These are phyloP conservation scores for Melanotaenia boesemani DNA, from an alignment of 2,797 vertebrate genomes.

Conservation along the genomic window DNA sequence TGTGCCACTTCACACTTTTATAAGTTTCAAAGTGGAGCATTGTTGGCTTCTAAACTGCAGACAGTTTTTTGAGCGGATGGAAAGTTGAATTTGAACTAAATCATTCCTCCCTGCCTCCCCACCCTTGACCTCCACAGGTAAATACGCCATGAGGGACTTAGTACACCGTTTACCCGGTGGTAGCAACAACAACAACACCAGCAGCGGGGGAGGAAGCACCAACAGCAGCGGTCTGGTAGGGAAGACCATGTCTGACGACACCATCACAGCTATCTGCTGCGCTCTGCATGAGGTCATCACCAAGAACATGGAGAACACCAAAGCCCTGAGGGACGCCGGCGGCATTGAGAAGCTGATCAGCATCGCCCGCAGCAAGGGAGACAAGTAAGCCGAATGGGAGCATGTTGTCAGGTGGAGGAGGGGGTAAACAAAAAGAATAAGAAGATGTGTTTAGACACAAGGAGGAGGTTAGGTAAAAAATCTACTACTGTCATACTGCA, in stretches of 20 bases:
- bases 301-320: conserved; percentile 99
- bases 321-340: conserved; percentile 97
- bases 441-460: not conserved
- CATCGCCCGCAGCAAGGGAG: conserved; percentile 98
- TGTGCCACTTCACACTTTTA: no score
- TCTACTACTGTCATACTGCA: not conserved
- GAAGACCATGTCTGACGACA: conserved; percentile 99
- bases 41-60: no score
- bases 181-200: conserved; percentile 89
- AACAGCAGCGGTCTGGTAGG: conserved; percentile 77
- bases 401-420: conserved; percentile 3
- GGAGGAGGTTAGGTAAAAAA: not conserved
- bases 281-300: conserved; percentile 99
- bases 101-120: not conserved
- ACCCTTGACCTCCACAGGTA: conserved; percentile 82
- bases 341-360: conserved; percentile 98
- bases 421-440: not conserved
- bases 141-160: conserved; percentile 98
- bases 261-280: conserved; percentile 98
- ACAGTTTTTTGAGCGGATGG: no score
- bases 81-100: not conserved
- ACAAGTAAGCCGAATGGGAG: conserved; percentile 89
- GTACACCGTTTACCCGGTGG: conserved; percentile 95
- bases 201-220: conserved; percentile 42
- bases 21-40: no score